Evolutionary conservation across 2,113 vertebrate species (phyloP).

Genomic region (Eonycteris spelaea): DNA sequence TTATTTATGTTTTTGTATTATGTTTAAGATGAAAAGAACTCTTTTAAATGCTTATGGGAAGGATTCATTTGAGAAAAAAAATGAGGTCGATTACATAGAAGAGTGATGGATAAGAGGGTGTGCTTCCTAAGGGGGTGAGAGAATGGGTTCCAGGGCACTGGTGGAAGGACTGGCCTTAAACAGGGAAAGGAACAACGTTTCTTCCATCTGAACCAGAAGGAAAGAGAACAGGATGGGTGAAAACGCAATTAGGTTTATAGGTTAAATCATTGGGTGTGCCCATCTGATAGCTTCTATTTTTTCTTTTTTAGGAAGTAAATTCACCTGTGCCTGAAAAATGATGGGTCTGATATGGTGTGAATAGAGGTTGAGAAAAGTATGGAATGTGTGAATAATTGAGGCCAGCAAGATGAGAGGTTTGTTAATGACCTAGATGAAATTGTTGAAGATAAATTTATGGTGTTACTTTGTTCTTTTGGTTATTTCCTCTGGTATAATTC

Average conservation of each 20-base stretch:
- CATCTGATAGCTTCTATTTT: neutral
- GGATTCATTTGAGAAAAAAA: neutral
- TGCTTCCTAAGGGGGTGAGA: neutral
- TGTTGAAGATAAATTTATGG: neutral
- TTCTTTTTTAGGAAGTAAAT: neutral
- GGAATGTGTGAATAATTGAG: neutral
- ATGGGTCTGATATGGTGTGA: neutral
- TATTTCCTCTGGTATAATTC: neutral
- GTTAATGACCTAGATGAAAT: neutral
- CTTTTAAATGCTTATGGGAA: neutral
- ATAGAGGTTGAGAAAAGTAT: neutral
- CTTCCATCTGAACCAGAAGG: neutral
- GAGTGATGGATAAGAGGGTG: neutral
- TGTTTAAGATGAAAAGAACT: neutral
- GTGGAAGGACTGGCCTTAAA: neutral
- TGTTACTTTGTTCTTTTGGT: neutral
- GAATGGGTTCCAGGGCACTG: neutral
- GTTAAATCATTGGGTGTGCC: neutral
- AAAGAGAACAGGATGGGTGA: neutral
- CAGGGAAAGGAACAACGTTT: accelerated
- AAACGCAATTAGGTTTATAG: neutral
- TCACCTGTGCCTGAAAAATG: neutral
- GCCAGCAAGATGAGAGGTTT: neutral
- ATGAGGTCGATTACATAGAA: neutral
- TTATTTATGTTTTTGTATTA: neutral